These are phyloP conservation scores for Ypsolopha scabrella DNA, from an alignment of 2,888 invertebrate genomes.

Conservation along the genomic window DNA sequence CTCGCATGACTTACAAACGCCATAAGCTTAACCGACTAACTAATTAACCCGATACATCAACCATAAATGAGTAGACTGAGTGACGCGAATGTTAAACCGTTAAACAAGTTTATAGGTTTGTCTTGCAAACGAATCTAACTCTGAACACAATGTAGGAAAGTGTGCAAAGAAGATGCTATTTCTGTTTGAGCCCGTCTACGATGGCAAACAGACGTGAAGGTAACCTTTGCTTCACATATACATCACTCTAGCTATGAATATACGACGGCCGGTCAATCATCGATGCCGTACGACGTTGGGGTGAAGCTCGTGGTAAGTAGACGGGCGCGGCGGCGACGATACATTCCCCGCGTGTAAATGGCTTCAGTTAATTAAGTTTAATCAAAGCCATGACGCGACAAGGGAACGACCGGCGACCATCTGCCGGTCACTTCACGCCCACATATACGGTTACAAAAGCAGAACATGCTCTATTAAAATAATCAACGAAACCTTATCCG, in stretches of 20 bases:
- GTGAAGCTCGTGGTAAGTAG: constrained; percentile 1
- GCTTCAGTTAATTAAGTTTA: constrained; percentile 71
- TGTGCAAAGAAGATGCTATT: neutral
- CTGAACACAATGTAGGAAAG: neutral
- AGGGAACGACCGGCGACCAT: constrained; percentile 36
- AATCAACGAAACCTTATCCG: neutral
- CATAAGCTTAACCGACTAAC: neutral
- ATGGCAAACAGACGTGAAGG: neutral
- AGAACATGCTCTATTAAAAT: constrained; percentile 1
- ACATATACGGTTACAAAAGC: constrained; percentile 49
- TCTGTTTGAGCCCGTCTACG: neutral
- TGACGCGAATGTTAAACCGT: neutral
- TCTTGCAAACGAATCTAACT: neutral
- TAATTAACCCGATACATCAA: neutral
- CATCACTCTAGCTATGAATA: constrained; percentile 10
- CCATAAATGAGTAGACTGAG: neutral
- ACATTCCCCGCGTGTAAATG: constrained; percentile 47
- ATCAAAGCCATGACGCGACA: constrained; percentile 49
- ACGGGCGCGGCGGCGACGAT: constrained; percentile 1
- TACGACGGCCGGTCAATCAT: constrained; percentile 27
- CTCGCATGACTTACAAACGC: neutral
- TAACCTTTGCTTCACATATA: neutral
- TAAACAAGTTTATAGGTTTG: neutral
- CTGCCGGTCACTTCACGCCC: constrained; percentile 56
- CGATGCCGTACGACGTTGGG: constrained; percentile 28